These are phyloP conservation scores for Lates calcarifer DNA, from an alignment of 2,113 vertebrate genomes.

Conservation along the genomic window DNA sequence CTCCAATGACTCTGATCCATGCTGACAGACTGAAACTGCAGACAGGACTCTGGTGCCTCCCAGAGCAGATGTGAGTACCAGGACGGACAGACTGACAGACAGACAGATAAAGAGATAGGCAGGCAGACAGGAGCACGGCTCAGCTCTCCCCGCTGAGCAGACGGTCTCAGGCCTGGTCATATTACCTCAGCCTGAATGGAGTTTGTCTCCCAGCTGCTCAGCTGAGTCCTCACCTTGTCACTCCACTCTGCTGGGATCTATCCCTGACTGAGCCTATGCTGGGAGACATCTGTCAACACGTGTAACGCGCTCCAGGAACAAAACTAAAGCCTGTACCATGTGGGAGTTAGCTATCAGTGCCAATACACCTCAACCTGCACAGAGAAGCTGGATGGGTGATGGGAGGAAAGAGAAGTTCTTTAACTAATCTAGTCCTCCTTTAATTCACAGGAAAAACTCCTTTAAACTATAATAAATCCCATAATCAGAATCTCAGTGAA, in stretches of 20 bases:
- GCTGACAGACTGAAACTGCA: conserved; percentile 63
- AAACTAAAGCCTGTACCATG: conserved; percentile 60
- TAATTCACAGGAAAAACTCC: neutral
- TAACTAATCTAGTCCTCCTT: neutral
- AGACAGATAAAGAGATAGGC: neutral
- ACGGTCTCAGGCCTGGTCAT: conserved; percentile 51
- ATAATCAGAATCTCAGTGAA: conserved; percentile 15
- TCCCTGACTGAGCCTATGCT: conserved; percentile 67
- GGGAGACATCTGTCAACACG: conserved; percentile 81
- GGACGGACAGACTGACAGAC: conserved; percentile 35
- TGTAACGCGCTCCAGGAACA: conserved; percentile 73
- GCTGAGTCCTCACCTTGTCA: conserved; percentile 69
- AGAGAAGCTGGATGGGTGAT: conserved; percentile 17
- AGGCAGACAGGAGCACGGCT: conserved; percentile 24
- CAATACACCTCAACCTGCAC: conserved; percentile 63
- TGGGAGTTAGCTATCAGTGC: conserved; percentile 69
- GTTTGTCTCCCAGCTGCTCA: conserved; percentile 63
- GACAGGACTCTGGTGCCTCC: conserved; percentile 35
- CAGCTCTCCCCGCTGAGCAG: conserved; percentile 37
- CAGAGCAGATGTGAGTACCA: conserved; percentile 31
- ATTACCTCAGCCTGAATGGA: conserved; percentile 67
- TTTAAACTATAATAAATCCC: neutral
- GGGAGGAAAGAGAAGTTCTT: conserved; percentile 1
- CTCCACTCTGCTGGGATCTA: conserved; percentile 68
- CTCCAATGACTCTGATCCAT: conserved; percentile 58